A percentile compares a stretch with the other conserved stretches of the same genome.
These are phyloP conservation scores for Tonatia bakeri DNA, from an alignment of 2,113 vertebrate species.

Conservation along the genomic window DNA sequence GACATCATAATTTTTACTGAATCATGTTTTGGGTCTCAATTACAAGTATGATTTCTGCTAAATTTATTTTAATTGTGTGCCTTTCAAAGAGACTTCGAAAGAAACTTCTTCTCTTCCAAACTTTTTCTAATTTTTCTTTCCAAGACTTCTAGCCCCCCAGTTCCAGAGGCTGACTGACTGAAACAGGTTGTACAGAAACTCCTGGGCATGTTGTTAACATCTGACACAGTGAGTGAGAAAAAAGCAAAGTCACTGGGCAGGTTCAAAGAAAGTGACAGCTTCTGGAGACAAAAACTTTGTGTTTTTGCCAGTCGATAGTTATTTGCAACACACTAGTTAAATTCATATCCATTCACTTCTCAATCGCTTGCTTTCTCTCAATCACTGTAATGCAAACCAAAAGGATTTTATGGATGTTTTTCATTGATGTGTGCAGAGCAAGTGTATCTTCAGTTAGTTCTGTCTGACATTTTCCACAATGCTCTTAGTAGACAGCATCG, in stretches of 20 bases:
- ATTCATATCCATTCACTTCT: not conserved
- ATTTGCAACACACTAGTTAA: constrained; percentile 9
- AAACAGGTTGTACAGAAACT: constrained; percentile 70
- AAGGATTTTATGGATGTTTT: not conserved
- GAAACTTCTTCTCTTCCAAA: constrained; percentile 6
- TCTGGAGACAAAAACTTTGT: not conserved
- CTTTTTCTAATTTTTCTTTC: not conserved
- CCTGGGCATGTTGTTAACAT: constrained; percentile 67
- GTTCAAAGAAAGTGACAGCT: constrained; percentile 30
- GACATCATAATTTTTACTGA: constrained; percentile 24
- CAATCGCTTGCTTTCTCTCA: not conserved
- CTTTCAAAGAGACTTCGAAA: not conserved
- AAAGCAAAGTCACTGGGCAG: not conserved
- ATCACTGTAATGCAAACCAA: not conserved
- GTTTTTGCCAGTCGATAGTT: not conserved
- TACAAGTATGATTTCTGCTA: not conserved
- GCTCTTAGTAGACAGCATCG: not conserved
- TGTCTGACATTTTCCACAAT: not conserved
- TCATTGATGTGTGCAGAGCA: not conserved
- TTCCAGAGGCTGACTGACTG: constrained; percentile 52
- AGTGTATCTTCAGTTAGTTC: not conserved
- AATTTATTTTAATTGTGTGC: not conserved
- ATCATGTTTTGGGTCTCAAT: not conserved
- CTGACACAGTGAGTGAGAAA: constrained; percentile 51
- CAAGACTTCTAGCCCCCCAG: not conserved